Evolutionary conservation across 23 tunicate genomes (phyloP).

Genomic region (Ascidia mentula): DNA sequence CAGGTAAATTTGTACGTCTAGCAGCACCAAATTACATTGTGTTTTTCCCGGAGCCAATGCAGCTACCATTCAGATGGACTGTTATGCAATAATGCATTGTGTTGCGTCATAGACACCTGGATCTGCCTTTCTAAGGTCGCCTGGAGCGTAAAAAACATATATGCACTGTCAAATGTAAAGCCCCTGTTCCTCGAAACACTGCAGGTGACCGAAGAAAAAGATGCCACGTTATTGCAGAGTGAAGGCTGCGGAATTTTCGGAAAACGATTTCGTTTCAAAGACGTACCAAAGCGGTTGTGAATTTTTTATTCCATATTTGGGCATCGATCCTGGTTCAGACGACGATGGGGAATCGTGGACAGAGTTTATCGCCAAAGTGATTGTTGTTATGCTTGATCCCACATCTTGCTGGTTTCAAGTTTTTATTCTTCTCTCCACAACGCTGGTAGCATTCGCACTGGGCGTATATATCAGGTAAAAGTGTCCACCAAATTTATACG

Average conservation of each 20-base stretch:
- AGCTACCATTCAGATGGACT: too few species aligned
- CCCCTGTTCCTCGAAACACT: neutral
- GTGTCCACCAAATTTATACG: too few species aligned
- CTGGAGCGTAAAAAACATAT: neutral
- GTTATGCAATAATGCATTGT: neutral
- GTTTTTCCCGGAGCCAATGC: too few species aligned
- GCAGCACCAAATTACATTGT: too few species aligned
- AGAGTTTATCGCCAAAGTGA: slow-evolving; percentile 4
- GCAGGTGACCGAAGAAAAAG: slow-evolving; percentile 18
- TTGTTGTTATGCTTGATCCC: slow-evolving; percentile 37
- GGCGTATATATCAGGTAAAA: slow-evolving; percentile 90
- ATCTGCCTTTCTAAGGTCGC: neutral
- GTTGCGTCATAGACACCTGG: neutral
- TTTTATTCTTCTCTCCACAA: slow-evolving; percentile 35
- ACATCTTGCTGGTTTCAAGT: slow-evolving; percentile 83
- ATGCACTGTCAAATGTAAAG: neutral
- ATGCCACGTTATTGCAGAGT: slow-evolving; percentile 90
- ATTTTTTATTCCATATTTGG: slow-evolving; percentile 66
- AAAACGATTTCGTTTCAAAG: slow-evolving; percentile 30
- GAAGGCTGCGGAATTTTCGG: slow-evolving; percentile 65
- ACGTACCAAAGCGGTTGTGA: slow-evolving; percentile 68
- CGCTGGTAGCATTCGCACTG: slow-evolving; percentile 57
- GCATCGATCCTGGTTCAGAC: slow-evolving; percentile 80
- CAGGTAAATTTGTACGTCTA: too few species aligned
- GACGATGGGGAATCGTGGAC: slow-evolving; percentile 43